Base-by-base conservation (phyloP, 2,888 invertebrate genomes). In the Heliconius charithonia region DNA sequence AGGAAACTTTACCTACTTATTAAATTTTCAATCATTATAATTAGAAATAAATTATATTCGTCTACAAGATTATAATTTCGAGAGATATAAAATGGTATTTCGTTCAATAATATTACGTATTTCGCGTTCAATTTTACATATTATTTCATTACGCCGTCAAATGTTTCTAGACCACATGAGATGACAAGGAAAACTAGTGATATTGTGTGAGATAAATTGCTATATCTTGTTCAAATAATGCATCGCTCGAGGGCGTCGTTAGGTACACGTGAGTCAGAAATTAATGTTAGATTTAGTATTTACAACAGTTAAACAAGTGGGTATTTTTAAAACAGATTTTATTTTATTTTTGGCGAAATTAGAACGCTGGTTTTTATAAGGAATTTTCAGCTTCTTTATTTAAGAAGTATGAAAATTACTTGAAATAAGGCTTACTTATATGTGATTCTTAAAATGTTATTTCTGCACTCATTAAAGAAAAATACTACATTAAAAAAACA, bases 121-220 rank as follows among this genome's bases (percentile, higher is more conserved):
- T 37, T 73, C 41, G 59, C 22, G 32, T 69, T 56, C 27, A 77
- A 77, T 73, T 74, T 72, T 67, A 41, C 45, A 78, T 62, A 74
- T 62, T 67, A 73, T 66, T 74, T 69, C 62, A 78, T 80, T 80
- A 80, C 63, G 65, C 45, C 78, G 67, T 80, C 74, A 79, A 77
- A 79, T 77, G 71, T 79, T 77, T 80, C 80, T 80, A 80, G 80
- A 75, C 76, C 66, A 77, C 69, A 80, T 79, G 80, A 79, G 80
- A 79, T 79, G 80, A 80, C 80, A 80, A 80, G 80, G 80, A 79
- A 80, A 80, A 77, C 80, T 79, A 79, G 79, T 80, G 79, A 71
- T 80, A 76, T 79, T 71, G 80, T 77, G 65, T 75, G 32, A 74
- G 70, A 79, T 80, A 77, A 80, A 79, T 79, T 77, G 79, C 76